Evolutionary conservation across 1,140 invertebrate species (phyloP).

Genomic region (Daktulosphaira vitifoliae): DNA sequence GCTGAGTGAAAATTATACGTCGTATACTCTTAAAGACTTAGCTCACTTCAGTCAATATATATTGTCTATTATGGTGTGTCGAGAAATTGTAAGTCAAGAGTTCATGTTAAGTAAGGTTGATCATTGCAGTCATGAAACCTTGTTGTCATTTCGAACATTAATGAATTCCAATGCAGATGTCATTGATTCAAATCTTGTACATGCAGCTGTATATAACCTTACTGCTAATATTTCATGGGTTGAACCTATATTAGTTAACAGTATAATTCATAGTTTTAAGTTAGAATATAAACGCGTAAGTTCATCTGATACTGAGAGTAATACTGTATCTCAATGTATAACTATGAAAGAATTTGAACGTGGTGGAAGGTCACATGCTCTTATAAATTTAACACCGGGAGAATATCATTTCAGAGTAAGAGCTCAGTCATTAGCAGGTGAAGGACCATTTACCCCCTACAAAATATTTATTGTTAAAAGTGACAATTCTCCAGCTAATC

Average conservation of each 20-base stretch:
- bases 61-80: constrained; percentile 61
- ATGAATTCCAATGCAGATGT: constrained; percentile 35
- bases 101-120: background rate
- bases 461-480: background rate
- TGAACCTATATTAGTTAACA: constrained; percentile 67
- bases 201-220: constrained; percentile 30
- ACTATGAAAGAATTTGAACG: constrained; percentile 24
- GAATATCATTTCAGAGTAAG: constrained; percentile 34
- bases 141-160: constrained; percentile 36
- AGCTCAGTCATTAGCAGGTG: constrained; percentile 37
- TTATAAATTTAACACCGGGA: constrained; percentile 26
- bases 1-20: constrained; percentile 35
- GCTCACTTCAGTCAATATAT: constrained; percentile 63
- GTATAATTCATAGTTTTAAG: constrained; percentile 69
- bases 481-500: background rate
- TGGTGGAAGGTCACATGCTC: background rate
- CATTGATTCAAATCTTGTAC: constrained; percentile 20
- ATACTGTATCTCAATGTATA: constrained; percentile 16
- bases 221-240: constrained; percentile 37
- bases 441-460: constrained; percentile 35
- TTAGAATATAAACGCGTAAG: constrained; percentile 47
- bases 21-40: constrained; percentile 51
- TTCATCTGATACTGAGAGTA: background rate
- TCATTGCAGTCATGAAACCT: constrained; percentile 37
- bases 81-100: constrained; percentile 46